A percentile compares a stretch with the other conserved stretches of the same genome.
Conservation (phyloP, 2,113 vertebrate genomes). For the Colius striatus region DNA sequence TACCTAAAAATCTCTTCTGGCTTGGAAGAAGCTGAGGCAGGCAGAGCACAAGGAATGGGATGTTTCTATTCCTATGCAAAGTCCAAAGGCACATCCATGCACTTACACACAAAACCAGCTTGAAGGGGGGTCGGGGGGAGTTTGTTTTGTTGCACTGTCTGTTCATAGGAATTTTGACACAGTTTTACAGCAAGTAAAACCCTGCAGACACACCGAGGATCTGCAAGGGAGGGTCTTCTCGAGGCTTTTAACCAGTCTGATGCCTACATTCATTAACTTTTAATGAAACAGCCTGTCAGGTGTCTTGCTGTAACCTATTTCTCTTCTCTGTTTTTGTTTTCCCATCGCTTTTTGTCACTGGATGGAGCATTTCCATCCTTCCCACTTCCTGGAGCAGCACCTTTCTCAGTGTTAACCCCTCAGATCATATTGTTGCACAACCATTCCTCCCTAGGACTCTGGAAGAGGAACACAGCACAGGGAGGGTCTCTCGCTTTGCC, state of each 20-base stretch:
- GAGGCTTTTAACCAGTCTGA: neutral
- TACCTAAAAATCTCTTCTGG: neutral
- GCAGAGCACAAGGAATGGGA: neutral
- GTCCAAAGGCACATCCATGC: neutral
- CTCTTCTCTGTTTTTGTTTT: neutral
- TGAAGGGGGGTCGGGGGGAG: no score
- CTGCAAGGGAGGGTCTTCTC: neutral
- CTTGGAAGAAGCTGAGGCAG: neutral
- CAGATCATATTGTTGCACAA: neutral
- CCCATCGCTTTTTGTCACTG: neutral
- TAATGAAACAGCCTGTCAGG: neutral
- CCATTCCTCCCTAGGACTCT: neutral
- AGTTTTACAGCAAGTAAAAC: neutral
- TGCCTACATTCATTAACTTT: neutral
- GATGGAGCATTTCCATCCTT: neutral
- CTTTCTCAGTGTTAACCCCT: neutral
- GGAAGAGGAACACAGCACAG: neutral
- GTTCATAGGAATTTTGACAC: neutral
- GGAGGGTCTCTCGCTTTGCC: neutral
- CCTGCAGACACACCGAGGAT: neutral
- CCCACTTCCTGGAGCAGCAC: neutral
- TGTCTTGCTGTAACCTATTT: neutral
- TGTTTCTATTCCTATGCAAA: neutral
- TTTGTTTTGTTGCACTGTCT: neutral
- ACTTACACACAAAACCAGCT: neutral